phyloP scores from a whole-genome alignment of 2,888 invertebrate species.

The Tenthredo mesomela region DNA sequence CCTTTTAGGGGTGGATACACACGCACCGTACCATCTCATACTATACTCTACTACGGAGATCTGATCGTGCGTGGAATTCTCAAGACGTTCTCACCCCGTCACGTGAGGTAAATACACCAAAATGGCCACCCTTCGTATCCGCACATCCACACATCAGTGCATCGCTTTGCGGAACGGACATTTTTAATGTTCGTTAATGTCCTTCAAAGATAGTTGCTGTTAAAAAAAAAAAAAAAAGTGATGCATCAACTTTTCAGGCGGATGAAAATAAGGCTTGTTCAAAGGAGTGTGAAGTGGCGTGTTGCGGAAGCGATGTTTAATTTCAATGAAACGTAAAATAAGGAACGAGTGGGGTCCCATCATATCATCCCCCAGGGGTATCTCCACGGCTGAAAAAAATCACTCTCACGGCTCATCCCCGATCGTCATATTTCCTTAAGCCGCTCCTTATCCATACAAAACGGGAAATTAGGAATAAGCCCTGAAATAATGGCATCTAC shows the following conservation, averaged over 20 bases:
- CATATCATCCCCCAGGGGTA: not conserved
- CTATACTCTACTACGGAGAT: not conserved
- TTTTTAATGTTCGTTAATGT: not conserved
- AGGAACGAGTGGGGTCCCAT: not conserved
- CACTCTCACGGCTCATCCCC: slow-evolving; percentile 46
- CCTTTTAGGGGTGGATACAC: slow-evolving; percentile 34
- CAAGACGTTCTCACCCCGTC: slow-evolving; percentile 20
- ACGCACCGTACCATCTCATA: slow-evolving; percentile 26
- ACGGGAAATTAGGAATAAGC: slow-evolving; percentile 60
- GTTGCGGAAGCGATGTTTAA: slow-evolving; percentile 13
- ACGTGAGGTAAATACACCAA: not conserved
- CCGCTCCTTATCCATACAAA: slow-evolving; percentile 50
- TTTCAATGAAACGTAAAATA: slow-evolving; percentile 22
- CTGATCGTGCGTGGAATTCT: slow-evolving; percentile 50
- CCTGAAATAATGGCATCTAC: slow-evolving; percentile 65
- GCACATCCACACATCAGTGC: not conserved
- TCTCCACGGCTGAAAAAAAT: slow-evolving; percentile 29
- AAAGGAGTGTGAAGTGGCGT: not conserved
- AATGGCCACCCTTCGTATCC: slow-evolving; percentile 9
- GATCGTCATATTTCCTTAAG: slow-evolving; percentile 51
- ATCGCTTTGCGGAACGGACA: not conserved
- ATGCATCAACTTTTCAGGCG: too few species aligned
- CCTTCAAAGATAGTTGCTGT: too few species aligned
- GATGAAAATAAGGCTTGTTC: not conserved
- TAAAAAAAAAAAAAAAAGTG: not conserved